Percentiles rank a stretch among this genome's conserved stretches.
Evolutionary conservation across 2,888 invertebrate species (phyloP).

Genomic region (Chesias legatella): DNA sequence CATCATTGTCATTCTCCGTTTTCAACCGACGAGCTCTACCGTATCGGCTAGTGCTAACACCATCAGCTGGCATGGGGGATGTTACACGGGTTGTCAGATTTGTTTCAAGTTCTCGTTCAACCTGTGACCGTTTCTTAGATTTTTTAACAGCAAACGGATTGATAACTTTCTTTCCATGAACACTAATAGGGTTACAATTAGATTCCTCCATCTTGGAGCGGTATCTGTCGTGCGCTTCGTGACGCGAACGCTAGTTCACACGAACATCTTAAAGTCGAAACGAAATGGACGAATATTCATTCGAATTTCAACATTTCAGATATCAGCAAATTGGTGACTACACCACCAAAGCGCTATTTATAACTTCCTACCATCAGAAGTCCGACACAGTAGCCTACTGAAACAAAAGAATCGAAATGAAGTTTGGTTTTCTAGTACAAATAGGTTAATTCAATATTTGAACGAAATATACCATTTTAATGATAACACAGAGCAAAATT

Average conservation of each 20-base stretch:
- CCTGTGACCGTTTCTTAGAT: slow-evolving; percentile 64
- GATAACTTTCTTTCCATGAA: slow-evolving; percentile 41
- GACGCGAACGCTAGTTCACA: slow-evolving; percentile 43
- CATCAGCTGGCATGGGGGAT: slow-evolving; percentile 51
- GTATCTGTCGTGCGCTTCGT: slow-evolving; percentile 24
- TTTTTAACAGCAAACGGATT: slow-evolving; percentile 44
- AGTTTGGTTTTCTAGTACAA: slow-evolving; percentile 58
- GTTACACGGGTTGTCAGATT: slow-evolving; percentile 63
- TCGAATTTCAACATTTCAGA: slow-evolving; percentile 28
- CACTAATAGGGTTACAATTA: slow-evolving; percentile 56
- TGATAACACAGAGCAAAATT: slow-evolving; percentile 27
- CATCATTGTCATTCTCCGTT: slow-evolving; percentile 54
- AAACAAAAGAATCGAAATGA: slow-evolving; percentile 76
- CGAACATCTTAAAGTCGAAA: slow-evolving; percentile 38
- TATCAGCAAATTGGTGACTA: slow-evolving; percentile 38
- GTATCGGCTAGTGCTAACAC: slow-evolving; percentile 77
- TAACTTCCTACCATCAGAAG: slow-evolving; percentile 37
- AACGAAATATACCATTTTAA: slow-evolving; percentile 36
- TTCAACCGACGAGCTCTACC: slow-evolving; percentile 80
- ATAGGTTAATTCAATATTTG: slow-evolving; percentile 64
- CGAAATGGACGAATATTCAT: slow-evolving; percentile 31
- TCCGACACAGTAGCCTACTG: slow-evolving; percentile 44
- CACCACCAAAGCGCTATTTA: slow-evolving; percentile 35
- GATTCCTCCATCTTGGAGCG: slow-evolving; percentile 59
- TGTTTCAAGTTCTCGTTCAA: slow-evolving; percentile 70